Percentiles rank a stretch among this genome's conserved stretches.
These are phyloP conservation scores for Uloborus plumipes DNA, from an alignment of 2,888 invertebrate genomes.

Conservation along the genomic window DNA sequence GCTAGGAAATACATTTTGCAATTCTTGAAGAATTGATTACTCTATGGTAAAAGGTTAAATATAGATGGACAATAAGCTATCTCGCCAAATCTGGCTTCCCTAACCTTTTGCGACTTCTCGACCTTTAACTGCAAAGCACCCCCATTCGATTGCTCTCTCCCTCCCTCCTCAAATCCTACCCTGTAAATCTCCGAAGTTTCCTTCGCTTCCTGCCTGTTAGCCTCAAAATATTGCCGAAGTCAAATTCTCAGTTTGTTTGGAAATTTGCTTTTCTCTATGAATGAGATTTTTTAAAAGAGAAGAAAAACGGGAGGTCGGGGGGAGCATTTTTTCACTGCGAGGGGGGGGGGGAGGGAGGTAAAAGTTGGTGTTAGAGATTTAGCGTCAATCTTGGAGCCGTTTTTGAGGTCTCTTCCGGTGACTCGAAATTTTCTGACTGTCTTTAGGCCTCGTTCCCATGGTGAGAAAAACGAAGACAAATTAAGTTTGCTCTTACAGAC, in stretches of 20 bases:
- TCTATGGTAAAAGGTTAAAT: no score
- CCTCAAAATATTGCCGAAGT: constrained; percentile 52
- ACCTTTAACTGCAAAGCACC: constrained; percentile 26
- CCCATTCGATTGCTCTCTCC: neutral
- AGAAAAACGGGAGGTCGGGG: neutral
- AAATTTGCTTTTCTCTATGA: constrained; percentile 55
- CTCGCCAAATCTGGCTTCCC: constrained; percentile 31
- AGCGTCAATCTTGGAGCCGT: constrained; percentile 39
- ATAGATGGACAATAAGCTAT: neutral
- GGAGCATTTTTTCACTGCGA: constrained; percentile 13
- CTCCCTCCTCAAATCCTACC: constrained; percentile 12
- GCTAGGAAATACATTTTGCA: no score
- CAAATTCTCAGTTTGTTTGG: constrained; percentile 57
- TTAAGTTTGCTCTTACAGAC: neutral
- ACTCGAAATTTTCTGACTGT: constrained; percentile 11
- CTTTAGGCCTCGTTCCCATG: constrained; percentile 3
- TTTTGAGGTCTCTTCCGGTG: constrained; percentile 21
- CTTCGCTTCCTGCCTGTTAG: constrained; percentile 46
- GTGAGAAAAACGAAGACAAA: neutral
- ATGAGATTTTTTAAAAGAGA: constrained; percentile 48
- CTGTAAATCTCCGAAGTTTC: constrained; percentile 40
- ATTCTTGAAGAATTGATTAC: no score
- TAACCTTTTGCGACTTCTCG: neutral
- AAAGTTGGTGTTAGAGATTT: constrained; percentile 54
- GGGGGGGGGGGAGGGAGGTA: constrained; percentile 20